A percentile compares a stretch with the other conserved stretches of the same genome.
Conservation (phyloP, 2,113 vertebrate species). For the Spea multiplicata region DNA sequence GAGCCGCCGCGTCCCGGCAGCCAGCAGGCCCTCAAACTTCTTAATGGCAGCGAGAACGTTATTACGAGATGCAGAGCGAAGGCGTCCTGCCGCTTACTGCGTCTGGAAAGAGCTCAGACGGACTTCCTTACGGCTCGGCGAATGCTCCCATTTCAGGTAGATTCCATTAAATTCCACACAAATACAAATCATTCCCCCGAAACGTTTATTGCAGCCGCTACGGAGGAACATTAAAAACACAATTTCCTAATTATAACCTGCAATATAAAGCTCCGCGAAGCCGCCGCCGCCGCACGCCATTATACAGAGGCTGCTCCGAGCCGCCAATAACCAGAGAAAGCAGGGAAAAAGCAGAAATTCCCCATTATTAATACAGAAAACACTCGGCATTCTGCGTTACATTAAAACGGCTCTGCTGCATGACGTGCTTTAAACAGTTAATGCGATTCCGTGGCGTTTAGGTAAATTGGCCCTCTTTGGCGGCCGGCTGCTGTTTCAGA, state of each 20-base stretch:
- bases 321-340: too few relatives aligned
- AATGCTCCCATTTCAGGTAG: not conserved
- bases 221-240: not conserved
- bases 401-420: too few relatives aligned
- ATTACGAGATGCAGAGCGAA: conserved; percentile 9
- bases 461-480: too few relatives aligned
- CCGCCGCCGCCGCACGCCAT: too few relatives aligned
- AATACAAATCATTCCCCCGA: not conserved
- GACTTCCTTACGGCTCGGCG: conserved; percentile 1
- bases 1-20: conserved; percentile 23
- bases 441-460: too few relatives aligned
- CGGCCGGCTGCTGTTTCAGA: too few relatives aligned
- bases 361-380: too few relatives aligned
- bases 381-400: too few relatives aligned
- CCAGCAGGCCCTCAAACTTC: conserved; percentile 27
- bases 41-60: conserved; percentile 35
- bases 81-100: conserved; percentile 32
- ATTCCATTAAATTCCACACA: not conserved
- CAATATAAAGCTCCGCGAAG: too few relatives aligned
- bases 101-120: conserved; percentile 20
- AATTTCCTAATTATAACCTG: not conserved
- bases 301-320: too few relatives aligned
- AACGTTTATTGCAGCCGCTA: not conserved
- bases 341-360: too few relatives aligned
- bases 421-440: too few relatives aligned